Evolutionary conservation across 2,113 vertebrate genomes (phyloP), one percentile per base, ranked within the genome.

Genomic region (Romanogobio albipinnatus): DNA sequence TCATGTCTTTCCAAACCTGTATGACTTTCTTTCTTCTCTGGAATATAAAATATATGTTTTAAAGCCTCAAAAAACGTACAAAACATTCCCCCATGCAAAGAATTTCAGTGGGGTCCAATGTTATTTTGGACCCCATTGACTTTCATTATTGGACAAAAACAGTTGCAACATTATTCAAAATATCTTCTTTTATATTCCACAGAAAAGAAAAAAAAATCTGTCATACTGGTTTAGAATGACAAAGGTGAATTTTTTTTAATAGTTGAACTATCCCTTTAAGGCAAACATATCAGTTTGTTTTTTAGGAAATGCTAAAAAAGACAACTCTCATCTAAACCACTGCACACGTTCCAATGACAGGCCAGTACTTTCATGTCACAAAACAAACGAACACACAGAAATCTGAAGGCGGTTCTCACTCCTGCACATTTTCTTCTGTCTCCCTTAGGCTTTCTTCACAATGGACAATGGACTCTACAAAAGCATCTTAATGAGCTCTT

Each of bases 401-500:
- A 81, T 68, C 45, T 51, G 45, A 81, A 68, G 47, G 59, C 43
- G 4, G 58, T 5, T 68, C 61, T 68, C 61, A 81, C 4, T 39
- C 29, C 29, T n/a, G 19, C 22, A 81, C 53, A 62, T n/a, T 64
- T 53, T 19, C 26, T 4, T 43, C 15, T 13, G 33, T 75, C 68
- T 81, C 76, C 13, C 79, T 36, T 75, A 45, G 64, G 47, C 22
- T 49, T 56, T 73, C 56, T 51, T 68, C n/a, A 76, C 77, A 76
- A 76, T 24, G 64, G 81, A 62, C 66, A 56, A 79, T 29, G 5
- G 29, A 15, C 58, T 49, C 33, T 36, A 33, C 84, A 83, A 49
- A 73, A 83, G 68, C 47, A 77, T 75, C 68, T 66, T 88, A 88
- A 88, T 85, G 75, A 83, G 87, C 83, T 88, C 80, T 85, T 82